These are phyloP conservation scores for Catharus fuscescens DNA, from an alignment of 2,113 vertebrate genomes.

Conservation along the genomic window DNA sequence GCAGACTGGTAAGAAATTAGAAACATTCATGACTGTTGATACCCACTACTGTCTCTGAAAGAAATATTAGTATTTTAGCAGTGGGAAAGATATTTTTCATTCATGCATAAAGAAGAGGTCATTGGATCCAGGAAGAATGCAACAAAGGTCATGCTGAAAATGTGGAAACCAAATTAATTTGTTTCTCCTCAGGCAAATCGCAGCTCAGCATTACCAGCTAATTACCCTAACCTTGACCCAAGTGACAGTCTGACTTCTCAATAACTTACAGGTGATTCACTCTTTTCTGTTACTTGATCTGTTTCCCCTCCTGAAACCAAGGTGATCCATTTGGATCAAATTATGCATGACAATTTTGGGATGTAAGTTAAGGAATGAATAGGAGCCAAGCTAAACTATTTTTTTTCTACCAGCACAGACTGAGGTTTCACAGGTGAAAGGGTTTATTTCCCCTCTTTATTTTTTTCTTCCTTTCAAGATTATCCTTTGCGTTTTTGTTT, in stretches of 20 bases:
- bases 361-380: constrained; percentile 58
- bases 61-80: constrained; percentile 32
- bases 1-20: constrained; percentile 40
- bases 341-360: constrained; percentile 70
- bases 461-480: neutral
- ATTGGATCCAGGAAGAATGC: constrained; percentile 28
- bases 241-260: constrained; percentile 44
- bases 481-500: constrained; percentile 13
- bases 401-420: constrained; percentile 26
- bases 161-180: constrained; percentile 67
- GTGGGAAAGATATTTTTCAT: constrained; percentile 36
- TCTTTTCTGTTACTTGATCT: constrained; percentile 25
- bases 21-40: constrained; percentile 30
- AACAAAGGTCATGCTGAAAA: constrained; percentile 50
- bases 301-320: constrained; percentile 60
- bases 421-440: constrained; percentile 46
- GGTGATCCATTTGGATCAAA: constrained; percentile 74
- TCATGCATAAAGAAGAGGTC: constrained; percentile 4
- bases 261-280: constrained; percentile 74
- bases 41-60: constrained; percentile 34
- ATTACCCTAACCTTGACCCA: constrained; percentile 71
- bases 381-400: constrained; percentile 52
- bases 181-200: constrained; percentile 74
- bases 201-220: constrained; percentile 63
- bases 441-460: constrained; percentile 10